These are phyloP conservation scores for Rhopalosiphum nymphaeae DNA, from an alignment of 2,888 invertebrate species.

Conservation along the genomic window DNA sequence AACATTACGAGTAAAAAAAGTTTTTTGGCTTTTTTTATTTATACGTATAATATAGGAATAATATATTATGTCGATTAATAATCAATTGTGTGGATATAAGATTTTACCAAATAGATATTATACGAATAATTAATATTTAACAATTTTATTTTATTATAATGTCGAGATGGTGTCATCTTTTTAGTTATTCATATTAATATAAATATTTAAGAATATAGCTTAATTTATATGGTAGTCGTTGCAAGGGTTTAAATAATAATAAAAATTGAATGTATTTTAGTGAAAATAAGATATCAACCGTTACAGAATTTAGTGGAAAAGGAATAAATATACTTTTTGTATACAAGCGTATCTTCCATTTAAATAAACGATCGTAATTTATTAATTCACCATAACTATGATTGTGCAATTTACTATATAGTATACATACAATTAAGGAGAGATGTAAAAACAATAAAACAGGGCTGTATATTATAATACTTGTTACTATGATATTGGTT, in stretches of 20 bases:
- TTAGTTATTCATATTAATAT: neutral
- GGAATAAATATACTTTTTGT: neutral
- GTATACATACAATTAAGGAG: neutral
- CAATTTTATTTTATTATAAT: neutral
- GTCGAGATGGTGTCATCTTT: neutral
- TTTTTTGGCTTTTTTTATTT: no score
- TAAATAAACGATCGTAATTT: neutral
- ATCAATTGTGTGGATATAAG: neutral
- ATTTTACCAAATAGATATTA: neutral
- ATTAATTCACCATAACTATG: neutral
- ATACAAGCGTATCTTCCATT: neutral
- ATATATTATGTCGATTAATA: neutral
- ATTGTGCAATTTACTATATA: neutral
- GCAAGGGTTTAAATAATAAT: neutral
- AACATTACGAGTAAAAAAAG: neutral
- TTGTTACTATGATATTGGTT: neutral
- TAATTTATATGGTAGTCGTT: neutral
- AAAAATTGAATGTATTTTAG: no score
- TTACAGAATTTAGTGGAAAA: neutral
- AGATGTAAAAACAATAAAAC: neutral
- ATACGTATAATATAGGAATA: neutral
- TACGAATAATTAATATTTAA: neutral
- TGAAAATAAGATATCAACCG: neutral
- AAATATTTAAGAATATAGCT: neutral
- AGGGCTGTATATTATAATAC: neutral